A percentile compares a stretch with the other conserved stretches of the same genome.
Evolutionary conservation across 2,888 invertebrate genomes (phyloP).

Genomic region (Barypeithes pellucidus): DNA sequence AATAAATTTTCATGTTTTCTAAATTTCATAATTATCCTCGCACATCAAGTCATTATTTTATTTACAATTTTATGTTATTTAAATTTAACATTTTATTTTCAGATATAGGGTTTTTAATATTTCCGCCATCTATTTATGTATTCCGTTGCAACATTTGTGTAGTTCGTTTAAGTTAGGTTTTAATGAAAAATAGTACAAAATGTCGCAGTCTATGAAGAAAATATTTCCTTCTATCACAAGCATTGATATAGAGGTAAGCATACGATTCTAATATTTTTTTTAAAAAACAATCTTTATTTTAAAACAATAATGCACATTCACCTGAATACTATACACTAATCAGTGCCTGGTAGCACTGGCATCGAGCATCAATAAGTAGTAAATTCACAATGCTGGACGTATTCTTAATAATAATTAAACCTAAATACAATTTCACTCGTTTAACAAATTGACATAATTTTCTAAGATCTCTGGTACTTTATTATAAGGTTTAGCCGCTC

Average conservation of each 20-base stretch:
- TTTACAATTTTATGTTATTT: slow-evolving; percentile 22
- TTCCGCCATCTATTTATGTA: slow-evolving; percentile 30
- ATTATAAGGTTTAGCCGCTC: no score
- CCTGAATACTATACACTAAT: no score
- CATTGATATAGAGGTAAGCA: slow-evolving; percentile 71
- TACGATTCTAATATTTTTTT: no score
- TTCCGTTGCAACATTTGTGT: slow-evolving; percentile 25
- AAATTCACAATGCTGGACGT: no score
- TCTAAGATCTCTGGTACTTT: no score
- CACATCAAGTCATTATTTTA: not conserved
- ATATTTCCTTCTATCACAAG: slow-evolving; percentile 73
- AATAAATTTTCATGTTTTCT: slow-evolving; percentile 5
- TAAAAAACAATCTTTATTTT: no score
- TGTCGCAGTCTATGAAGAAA: slow-evolving; percentile 70
- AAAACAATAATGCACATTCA: no score
- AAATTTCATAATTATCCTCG: not conserved
- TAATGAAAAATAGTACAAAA: slow-evolving; percentile 48
- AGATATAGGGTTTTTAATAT: slow-evolving; percentile 26
- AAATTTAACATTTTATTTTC: slow-evolving; percentile 20
- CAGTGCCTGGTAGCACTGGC: no score
- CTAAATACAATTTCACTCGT: no score
- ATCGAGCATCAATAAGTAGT: no score
- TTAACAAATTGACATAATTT: no score
- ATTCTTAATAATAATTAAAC: no score
- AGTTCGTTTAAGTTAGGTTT: slow-evolving; percentile 7